Conservation (phyloP, 2,888 invertebrate genomes). For the Drosophila nr. fundita region DNA sequence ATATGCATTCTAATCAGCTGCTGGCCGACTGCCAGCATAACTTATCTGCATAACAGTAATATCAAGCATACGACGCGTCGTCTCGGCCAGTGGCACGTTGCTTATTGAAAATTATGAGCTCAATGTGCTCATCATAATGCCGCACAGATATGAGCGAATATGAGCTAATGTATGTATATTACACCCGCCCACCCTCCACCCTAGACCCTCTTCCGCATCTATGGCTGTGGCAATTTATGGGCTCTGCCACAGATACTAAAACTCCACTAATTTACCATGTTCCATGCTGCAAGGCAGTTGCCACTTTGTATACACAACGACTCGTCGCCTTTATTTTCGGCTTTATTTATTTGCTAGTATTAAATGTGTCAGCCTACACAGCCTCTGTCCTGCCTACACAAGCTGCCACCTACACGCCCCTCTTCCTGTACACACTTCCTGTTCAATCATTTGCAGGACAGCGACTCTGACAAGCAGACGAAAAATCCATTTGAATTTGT, state of each 20-base stretch:
- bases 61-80: conserved; percentile 69
- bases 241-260: conserved; percentile 56
- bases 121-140: conserved; percentile 31
- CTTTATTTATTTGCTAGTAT: conserved; percentile 75
- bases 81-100: conserved; percentile 45
- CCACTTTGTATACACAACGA: conserved; percentile 54
- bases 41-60: conserved; percentile 46
- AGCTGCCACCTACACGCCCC: neutral
- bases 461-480: conserved; percentile 25
- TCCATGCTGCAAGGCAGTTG: conserved; percentile 29
- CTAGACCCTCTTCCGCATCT: neutral
- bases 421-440: conserved; percentile 5
- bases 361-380: conserved; percentile 59
- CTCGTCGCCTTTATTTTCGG: conserved; percentile 57
- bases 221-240: conserved; percentile 59
- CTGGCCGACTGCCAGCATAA: conserved; percentile 9
- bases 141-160: conserved; percentile 30
- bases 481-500: conserved; percentile 58
- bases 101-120: conserved; percentile 72
- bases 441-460: conserved; percentile 50
- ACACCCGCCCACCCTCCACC: neutral
- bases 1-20: conserved; percentile 63
- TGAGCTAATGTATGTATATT: conserved; percentile 19
- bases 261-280: conserved; percentile 72
- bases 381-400: neutral